phyloP scores from a whole-genome alignment of 2,797 vertebrate species.

The Pipistrellus pipistrellus region DNA sequence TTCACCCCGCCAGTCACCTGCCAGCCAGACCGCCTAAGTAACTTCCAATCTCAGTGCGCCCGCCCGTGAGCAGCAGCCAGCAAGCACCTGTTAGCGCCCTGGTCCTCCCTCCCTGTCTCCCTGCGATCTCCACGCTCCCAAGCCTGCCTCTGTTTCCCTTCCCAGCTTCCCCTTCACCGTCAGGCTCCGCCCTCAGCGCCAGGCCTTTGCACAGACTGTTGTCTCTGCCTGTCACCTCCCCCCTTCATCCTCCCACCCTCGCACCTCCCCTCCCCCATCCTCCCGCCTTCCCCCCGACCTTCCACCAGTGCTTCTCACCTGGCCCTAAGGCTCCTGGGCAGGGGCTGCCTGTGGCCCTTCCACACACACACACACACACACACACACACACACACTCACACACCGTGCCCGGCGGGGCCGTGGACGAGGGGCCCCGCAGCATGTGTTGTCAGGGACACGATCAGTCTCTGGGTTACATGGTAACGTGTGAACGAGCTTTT shows the following conservation, averaged over 20 bases:
- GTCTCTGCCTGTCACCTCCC: neutral
- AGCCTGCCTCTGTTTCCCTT: neutral
- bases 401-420: neutral
- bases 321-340: neutral
- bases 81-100: neutral
- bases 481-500: slow-evolving; percentile 50
- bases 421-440: neutral
- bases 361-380: no score
- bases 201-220: no score
- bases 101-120: no score
- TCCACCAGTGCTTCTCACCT: neutral
- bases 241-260: rapidly evolving
- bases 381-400: no score
- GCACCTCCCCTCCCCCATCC: neutral
- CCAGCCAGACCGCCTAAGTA: no score
- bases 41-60: neutral
- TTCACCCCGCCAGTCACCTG: no score
- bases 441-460: neutral
- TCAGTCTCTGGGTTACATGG: slow-evolving; percentile 20
- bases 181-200: rapidly evolving
- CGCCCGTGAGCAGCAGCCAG: neutral
- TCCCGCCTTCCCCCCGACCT: neutral
- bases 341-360: neutral
- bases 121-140: neutral
- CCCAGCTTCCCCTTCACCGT: neutral